Evolutionary conservation across 2,797 vertebrate genomes (phyloP), one percentile per base, ranked within the genome.

Genomic region (Triplophysa bombifrons): DNA sequence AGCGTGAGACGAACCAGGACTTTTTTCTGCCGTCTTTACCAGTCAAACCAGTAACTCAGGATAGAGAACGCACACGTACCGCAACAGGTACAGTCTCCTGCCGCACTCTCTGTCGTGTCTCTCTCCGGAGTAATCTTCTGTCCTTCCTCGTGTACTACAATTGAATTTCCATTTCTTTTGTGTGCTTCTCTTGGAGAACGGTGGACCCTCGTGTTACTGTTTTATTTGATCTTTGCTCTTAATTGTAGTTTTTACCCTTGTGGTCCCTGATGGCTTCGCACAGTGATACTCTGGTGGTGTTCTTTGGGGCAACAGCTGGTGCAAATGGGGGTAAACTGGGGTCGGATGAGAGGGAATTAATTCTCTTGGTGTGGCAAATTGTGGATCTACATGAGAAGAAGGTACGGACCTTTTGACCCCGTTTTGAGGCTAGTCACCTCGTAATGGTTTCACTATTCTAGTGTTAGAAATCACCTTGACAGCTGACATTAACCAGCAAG

Each of bases 291-390:
- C 94, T 99, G 94, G 96, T 98, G 94, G 95, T 98, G 92, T 95
- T 99, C 94, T 99, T 97, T 94, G 97, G 97, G 94, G 97, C 96
- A 95, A 98, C 97, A 91, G 96, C 97, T 94, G 97, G 97, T 95
- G 96, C 96, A 91, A 95, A 96, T 95, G 96, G 97, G 94, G 95
- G 94, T 94, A 97, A 98, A 95, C 95, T 99, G 93, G 97, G 97
- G 93, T 98, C 97, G 91, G 97, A 99, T 94, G 97, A 99, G 92
- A 97, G 96, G 94, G 97, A 99, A 94, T 94, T 98, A 95, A 97
- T 99, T 94, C 97, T 99, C 91, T 95, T 99, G 93, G 97, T 98
- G 93, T 99, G 97, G 97, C 97, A 99, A 96, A 97, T 97, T 94
- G 96, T 98, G 95, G 97, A 99, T 88, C 97, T 97, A 82, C 95